phyloP scores from a whole-genome alignment of 2,113 vertebrate genomes.

The Aphyosemion australe region DNA sequence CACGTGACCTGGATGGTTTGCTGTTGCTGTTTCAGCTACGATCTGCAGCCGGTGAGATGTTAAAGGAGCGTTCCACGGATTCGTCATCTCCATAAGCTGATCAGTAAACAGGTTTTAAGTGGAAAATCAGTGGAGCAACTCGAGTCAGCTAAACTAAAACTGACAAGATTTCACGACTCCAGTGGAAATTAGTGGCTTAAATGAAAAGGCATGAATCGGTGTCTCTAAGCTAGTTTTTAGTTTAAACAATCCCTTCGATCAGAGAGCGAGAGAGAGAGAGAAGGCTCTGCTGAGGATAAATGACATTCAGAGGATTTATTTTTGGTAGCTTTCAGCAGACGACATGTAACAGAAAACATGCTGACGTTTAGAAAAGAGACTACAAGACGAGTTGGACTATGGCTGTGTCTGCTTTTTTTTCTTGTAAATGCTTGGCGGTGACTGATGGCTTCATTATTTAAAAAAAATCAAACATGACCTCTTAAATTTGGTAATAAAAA shows the following conservation, averaged over 20 bases:
- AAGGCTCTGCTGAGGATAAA: constrained; percentile 45
- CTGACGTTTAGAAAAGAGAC: constrained; percentile 29
- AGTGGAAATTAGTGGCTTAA: constrained; percentile 24
- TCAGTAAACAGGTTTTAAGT: not conserved
- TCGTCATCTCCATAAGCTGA: no score
- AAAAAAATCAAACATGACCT: constrained; percentile 19
- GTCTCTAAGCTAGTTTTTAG: constrained; percentile 6
- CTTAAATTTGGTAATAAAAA: constrained; percentile 56
- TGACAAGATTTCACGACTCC: constrained; percentile 1
- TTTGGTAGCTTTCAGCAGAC: constrained; percentile 61
- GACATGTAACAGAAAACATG: constrained; percentile 35
- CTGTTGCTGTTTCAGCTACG: no score
- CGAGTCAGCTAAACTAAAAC: constrained; percentile 1
- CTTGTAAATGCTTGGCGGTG: constrained; percentile 56
- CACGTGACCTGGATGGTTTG: constrained; percentile 11
- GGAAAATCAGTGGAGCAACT: constrained; percentile 19
- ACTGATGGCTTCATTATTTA: constrained; percentile 66
- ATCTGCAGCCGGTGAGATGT: no score
- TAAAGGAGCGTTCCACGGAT: no score
- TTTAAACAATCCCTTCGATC: constrained; percentile 12
- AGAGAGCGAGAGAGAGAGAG: not conserved
- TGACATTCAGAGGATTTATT: constrained; percentile 59
- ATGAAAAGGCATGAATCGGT: constrained; percentile 38
- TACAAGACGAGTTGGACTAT: constrained; percentile 11
- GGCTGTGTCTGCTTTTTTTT: constrained; percentile 26